Base-by-base conservation (phyloP, 2,797 vertebrate genomes). In the Sebastes dallii region DNA sequence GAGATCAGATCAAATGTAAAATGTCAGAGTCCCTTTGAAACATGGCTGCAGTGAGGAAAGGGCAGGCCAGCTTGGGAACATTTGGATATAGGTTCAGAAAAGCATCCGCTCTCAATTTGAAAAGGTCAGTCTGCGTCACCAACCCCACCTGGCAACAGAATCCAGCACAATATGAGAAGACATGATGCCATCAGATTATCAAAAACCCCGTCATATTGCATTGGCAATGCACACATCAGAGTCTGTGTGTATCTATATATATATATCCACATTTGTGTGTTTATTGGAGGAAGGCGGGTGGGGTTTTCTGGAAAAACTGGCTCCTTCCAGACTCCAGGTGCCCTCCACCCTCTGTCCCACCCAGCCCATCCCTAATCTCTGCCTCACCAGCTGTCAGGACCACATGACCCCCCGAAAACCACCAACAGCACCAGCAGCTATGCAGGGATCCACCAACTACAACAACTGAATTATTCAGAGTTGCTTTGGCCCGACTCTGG, bases 321-420 rank as follows among this genome's bases (percentile, higher is more conserved):
- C 88, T 85, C 82, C 66, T 72, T 91, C 77, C 83, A 88, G 82
- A 90, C 82, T 91, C 78, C 85, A 83, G 78, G 87, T 86, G 71
- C 74, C 89, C 73, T 66, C 70, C 84, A 83, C 88, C 81, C 88
- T 81, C 85, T 78, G 80, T 75, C 77, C 81, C 83, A 90, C 61
- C 78, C 60, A 86, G 82, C 82, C 86, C 84, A 76, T 82, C 83
- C 84, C 84, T 95, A 94, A 95, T 94, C 93, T 91, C 87, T 89
- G 92, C 86, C 85, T 89, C 83, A 91, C 90, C 95, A 95, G 94
- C 94, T 96, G 95, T 94, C 93, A 82, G 84, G 89, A 87, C 91
- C 92, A 94, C 89, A 94, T 91, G 89, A 89, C 87, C 83, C 75
- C 81, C 70, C 42, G 5, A 7, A 81, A 86, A 86, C 83, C 70